Evolutionary conservation across 2,888 invertebrate genomes (phyloP), one percentile per base, ranked within the genome.

Genomic region (Leucophenga montana): DNA sequence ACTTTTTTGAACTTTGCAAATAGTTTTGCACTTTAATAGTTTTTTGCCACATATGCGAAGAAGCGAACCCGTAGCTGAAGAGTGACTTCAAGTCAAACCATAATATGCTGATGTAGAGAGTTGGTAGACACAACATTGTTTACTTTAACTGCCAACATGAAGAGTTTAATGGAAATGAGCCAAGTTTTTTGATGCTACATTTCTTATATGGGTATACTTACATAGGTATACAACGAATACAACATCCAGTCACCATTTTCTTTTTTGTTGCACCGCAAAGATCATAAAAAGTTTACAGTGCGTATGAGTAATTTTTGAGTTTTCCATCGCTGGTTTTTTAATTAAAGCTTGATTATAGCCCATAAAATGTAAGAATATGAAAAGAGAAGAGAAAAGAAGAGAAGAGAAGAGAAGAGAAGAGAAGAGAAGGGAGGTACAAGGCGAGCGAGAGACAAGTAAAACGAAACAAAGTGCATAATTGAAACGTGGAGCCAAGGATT

Each of bases 231-330:
- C n/a, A n/a, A n/a, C n/a, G n/a, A n/a, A n/a, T n/a, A n/a, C n/a
- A n/a, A n/a, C n/a, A n/a, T n/a, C n/a, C n/a, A n/a, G n/a, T 20
- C 54, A 13, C 14, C 53, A 2, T 16, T 53, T 53, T 53, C 14
- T 16, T 53, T 53, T 9, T 39, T 39, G 39, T 39, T 39, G 39
- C 39, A 39, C 39, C 39, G 39, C 39, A 39, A 39, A 39, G 39
- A n/a, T 59, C 59, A n/a, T 59, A 59, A 59, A 59, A 59, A 59
- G 33, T 59, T 59, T 59, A 20, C 57, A 57, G 22, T 20, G 59
- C 59, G 33, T 59, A 59, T 59, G 59, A 33, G 59, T 33, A 59
- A 59, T 59, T 31, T 59, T 16, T 50, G 6, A 50, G 13, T 50
- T 18, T 50, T 18, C n/a, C 16, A 16, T 13, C 50, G 4, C 50